A percentile compares a stretch with the other conserved stretches of the same genome.
Conservation (phyloP, 2,888 invertebrate genomes). For the Chirona hameri region DNA sequence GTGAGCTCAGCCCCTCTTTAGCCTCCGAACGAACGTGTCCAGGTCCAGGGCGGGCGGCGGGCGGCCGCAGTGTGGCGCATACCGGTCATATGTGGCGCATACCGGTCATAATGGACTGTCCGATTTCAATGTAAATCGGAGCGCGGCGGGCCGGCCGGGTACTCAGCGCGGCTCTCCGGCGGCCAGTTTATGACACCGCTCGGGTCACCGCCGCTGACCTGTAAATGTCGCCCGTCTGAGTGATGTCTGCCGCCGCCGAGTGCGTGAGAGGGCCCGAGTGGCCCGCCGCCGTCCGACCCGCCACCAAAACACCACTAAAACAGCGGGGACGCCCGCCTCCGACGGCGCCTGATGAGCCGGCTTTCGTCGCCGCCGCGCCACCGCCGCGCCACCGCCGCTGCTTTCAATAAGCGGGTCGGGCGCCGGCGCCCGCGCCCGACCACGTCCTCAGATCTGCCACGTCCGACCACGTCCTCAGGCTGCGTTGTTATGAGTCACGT, state of each 20-base stretch:
- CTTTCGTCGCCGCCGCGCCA: no score
- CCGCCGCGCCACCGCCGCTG: no score
- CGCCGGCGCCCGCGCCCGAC: no score
- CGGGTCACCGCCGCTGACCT: neutral
- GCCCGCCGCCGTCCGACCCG: neutral
- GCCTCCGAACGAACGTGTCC: no score
- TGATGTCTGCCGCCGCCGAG: neutral
- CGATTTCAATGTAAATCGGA: constrained; percentile 25
- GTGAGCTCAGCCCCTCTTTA: no score
- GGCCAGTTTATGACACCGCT: neutral
- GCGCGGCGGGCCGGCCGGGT: neutral
- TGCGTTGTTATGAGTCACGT: no score
- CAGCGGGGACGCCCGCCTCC: neutral
- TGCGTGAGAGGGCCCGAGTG: neutral
- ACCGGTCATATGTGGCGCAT: neutral
- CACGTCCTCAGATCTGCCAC: no score
- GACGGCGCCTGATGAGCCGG: neutral
- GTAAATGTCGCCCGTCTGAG: neutral
- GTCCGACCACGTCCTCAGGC: no score
- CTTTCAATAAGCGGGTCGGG: no score
- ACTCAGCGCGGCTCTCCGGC: neutral
- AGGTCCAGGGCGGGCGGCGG: neutral
- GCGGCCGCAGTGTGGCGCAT: neutral
- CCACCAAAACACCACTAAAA: neutral
- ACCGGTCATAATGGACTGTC: neutral